Percentiles rank a stretch among this genome's conserved stretches.
Conservation (phyloP, 2,797 vertebrate species). For the Bovichtus diacanthus region DNA sequence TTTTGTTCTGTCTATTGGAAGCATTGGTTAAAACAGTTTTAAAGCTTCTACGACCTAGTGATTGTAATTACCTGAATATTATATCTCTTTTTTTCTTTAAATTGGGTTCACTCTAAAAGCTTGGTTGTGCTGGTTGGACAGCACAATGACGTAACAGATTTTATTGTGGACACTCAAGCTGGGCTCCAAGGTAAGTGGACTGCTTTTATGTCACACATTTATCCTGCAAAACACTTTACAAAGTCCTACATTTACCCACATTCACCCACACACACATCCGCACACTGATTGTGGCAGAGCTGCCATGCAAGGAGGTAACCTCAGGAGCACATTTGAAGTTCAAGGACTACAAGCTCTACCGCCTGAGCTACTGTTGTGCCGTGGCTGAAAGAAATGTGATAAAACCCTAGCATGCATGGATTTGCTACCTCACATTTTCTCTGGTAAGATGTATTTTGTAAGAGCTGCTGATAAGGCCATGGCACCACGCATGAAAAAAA, state of each 20-base stretch:
- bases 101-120: background rate
- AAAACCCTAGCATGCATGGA: background rate
- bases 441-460: background rate
- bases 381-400: background rate
- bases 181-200: slow-evolving; percentile 3
- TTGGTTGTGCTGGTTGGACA: background rate
- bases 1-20: background rate
- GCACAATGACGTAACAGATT: background rate
- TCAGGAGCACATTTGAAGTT: slow-evolving; percentile 12
- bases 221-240: slow-evolving; percentile 18
- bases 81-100: background rate
- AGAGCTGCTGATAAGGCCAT: background rate
- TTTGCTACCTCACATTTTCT: slow-evolving; percentile 8
- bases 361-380: slow-evolving; percentile 10
- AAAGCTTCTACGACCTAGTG: background rate
- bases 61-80: background rate
- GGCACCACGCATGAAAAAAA: background rate
- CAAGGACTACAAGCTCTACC: slow-evolving; percentile 18
- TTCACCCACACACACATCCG: background rate
- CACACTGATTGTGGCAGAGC: background rate
- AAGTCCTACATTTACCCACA: background rate
- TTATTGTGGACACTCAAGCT: background rate
- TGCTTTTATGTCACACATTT: background rate
- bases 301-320: background rate
- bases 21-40: background rate